A percentile compares a stretch with the other conserved stretches of the same genome.
Evolutionary conservation across 2,888 invertebrate genomes (phyloP).

Genomic region (Leucophora obtusa): DNA sequence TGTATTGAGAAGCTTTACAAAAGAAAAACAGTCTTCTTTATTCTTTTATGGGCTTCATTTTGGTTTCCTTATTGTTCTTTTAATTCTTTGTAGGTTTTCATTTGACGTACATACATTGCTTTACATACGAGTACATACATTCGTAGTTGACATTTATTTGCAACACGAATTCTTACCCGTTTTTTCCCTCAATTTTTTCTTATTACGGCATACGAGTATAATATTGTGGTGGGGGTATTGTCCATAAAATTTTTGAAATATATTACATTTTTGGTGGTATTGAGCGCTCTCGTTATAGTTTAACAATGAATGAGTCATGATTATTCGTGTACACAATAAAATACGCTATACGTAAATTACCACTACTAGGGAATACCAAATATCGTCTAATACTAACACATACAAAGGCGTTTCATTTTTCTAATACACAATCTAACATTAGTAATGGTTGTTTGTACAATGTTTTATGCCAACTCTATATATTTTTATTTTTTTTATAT

Average conservation of each 20-base stretch:
- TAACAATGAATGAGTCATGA: neutral
- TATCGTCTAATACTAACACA: neutral
- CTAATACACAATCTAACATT: neutral
- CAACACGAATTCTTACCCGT: neutral
- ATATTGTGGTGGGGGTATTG: neutral
- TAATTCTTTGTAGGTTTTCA: constrained; percentile 5
- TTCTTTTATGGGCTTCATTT: constrained; percentile 14
- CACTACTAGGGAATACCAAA: neutral
- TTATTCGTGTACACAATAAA: neutral
- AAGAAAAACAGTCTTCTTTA: neutral
- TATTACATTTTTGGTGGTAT: neutral
- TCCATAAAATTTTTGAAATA: neutral
- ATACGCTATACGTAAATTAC: neutral
- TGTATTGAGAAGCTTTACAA: constrained; percentile 5
- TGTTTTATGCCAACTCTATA: neutral
- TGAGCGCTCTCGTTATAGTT: neutral
- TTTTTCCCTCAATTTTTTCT: neutral
- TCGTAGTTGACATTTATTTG: neutral
- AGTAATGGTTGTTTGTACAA: neutral
- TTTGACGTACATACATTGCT: neutral
- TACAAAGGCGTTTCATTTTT: neutral
- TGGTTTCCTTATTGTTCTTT: neutral
- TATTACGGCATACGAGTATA: neutral
- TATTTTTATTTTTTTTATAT: too few species aligned
- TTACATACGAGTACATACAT: too few species aligned